Evolutionary conservation across 1,140 invertebrate genomes (phyloP), one percentile per base, ranked within the genome.

Genomic region (Anthonomus grandis): DNA sequence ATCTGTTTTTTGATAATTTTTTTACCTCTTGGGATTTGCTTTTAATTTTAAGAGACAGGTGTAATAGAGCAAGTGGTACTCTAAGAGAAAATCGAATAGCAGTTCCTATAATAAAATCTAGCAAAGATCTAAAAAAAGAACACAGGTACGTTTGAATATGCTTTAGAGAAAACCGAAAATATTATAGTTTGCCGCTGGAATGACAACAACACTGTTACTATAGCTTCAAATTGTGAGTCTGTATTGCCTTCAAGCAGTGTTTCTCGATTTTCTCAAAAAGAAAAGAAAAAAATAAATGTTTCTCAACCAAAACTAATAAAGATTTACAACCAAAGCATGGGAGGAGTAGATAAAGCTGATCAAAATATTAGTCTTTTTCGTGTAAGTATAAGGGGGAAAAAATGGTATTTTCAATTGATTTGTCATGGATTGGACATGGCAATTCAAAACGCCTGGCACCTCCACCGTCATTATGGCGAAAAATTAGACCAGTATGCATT

Each of bases 321-420:
- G 12, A 31, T 49, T 8, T 66, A 64, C 47, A 68, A 67, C 41
- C 10, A 59, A 42, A 58, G 64, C 34, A 69, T 70, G 60, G 66
- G 63, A 4, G 68, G 66, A n/a, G 66, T 70, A 12, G 69, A 68
- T 56, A 53, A 64, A 15, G 22, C 45, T 13, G 66, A 71, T 46
- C 64, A 71, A 39, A 71, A 72, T 44, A 63, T 72, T 52, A 59
- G 55, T 48, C 38, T 64, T 22, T 70, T 71, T 47, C 12, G 64
- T 17, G 37, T 55, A 12, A 19, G 25, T 10, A 68, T 72, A 17
- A 38, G 67, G 22, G 68, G 64, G 37, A 72, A 72, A 48, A 72
- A 72, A 62, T 69, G 65, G 68, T 72, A 66, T 57, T 66, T 63
- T 49, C 62, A 67, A 18, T 41, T 73, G n/a, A 34, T 70, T 34